Evolutionary conservation across 2,797 vertebrate genomes (phyloP).

Genomic region (Helarctos malayanus): DNA sequence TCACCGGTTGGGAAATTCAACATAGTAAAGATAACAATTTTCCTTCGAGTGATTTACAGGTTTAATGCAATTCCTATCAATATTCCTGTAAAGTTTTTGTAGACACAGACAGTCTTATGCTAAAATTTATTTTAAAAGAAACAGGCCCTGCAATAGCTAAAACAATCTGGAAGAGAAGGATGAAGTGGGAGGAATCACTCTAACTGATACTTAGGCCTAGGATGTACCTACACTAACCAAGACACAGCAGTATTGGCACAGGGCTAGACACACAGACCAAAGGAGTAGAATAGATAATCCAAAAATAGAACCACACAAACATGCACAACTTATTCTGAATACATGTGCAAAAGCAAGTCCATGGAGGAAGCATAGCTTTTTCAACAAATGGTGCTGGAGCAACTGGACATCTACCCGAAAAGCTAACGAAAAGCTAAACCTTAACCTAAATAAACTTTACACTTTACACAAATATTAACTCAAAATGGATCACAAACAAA

Average conservation of each 20-base stretch:
- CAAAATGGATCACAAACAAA: neutral
- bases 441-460: neutral
- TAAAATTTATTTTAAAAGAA: neutral
- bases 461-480: constrained; percentile 3
- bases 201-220: neutral
- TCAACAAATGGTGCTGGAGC: neutral
- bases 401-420: neutral
- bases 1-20: neutral
- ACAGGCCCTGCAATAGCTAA: neutral
- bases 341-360: neutral
- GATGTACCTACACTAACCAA: neutral
- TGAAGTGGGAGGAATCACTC: neutral
- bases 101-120: neutral
- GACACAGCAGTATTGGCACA: neutral
- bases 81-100: neutral
- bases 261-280: neutral
- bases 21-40: neutral
- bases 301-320: neutral
- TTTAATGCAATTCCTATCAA: neutral
- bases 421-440: neutral
- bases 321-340: neutral
- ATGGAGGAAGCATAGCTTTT: neutral
- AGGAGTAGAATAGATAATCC: neutral
- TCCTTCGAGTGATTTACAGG: neutral
- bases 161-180: neutral